Evolutionary conservation across 1,140 invertebrate genomes (phyloP), one percentile per base, ranked within the genome.

Genomic region (Conus ventricosus): DNA sequence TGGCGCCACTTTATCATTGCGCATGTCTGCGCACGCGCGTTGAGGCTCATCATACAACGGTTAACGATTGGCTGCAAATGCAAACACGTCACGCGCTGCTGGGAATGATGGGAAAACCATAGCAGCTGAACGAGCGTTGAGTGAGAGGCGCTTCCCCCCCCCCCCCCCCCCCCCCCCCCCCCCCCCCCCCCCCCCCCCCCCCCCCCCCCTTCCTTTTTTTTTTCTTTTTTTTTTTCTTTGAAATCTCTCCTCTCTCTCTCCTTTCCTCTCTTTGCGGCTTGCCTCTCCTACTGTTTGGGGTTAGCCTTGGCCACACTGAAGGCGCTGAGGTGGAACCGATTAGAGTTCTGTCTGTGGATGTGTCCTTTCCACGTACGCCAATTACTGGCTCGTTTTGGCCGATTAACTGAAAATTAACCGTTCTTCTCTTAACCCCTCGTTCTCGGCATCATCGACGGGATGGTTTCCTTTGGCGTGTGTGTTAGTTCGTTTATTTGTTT

Each of bases 1-100:
- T 71, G 67, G 67, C 76, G 76, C 76, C 76, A 78, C 76, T 78
- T 23, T 78, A 78, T 78, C 76, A 78, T 51, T 78, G 76, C 76
- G 76, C 76, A 51, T 78, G 76, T 78, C 76, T 78, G 39, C 76
- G n/a, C 76, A 78, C 76, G 76, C 76, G 76, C 76, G n/a, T 78
- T 71, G 10, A 78, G 25, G 39, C 76, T 51, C 76, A 78, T 78
- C 76, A 78, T 17, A 39, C 76, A 51, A 51, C 76, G 76, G 25
- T 78, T 78, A 78, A 78, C 76, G 76, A 78, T 78, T 78, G 76
- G 76, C 76, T 78, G 25, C 76, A 39, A 78, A 78, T 27, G 39
- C 76, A 78, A 78, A 78, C 76, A 78, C 76, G 76, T 78, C 76
- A 78, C 76, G 76, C 76, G 76, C 25, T 7, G 39, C 76, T 78